Evolutionary conservation across 2,888 invertebrate genomes (phyloP).

Genomic region (Lycia hirtaria): DNA sequence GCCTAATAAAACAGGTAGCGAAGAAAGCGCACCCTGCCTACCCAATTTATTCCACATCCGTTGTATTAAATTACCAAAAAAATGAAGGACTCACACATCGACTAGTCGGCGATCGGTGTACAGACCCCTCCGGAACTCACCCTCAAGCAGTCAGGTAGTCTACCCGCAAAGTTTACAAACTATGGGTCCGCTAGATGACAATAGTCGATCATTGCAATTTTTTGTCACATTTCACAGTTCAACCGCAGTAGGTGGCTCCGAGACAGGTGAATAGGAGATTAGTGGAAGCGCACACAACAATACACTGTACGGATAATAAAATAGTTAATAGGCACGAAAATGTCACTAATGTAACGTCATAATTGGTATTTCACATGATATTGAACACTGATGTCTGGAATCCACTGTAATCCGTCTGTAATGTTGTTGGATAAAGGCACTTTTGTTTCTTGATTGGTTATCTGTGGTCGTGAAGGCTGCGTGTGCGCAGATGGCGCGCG

Average conservation of each 20-base stretch:
- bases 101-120: slow-evolving; percentile 71
- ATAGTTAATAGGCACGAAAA: slow-evolving; percentile 75
- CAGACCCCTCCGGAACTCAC: slow-evolving; percentile 63
- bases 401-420: slow-evolving; percentile 76
- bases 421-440: slow-evolving; percentile 49
- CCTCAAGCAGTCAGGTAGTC: slow-evolving; percentile 77
- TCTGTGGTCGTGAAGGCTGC: slow-evolving; percentile 63
- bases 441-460: slow-evolving; percentile 54
- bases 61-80: slow-evolving; percentile 80
- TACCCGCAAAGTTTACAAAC: slow-evolving; percentile 81
- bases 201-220: slow-evolving; percentile 78
- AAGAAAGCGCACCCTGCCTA: slow-evolving; percentile 79
- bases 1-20: slow-evolving; percentile 81
- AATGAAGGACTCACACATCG: slow-evolving; percentile 75
- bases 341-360: slow-evolving; percentile 58
- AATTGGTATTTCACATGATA: slow-evolving; percentile 56
- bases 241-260: slow-evolving; percentile 71
- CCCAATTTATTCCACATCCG: slow-evolving; percentile 85
- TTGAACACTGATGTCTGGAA: slow-evolving; percentile 49
- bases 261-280: slow-evolving; percentile 80
- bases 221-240: slow-evolving; percentile 83
- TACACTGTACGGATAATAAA: slow-evolving; percentile 79
- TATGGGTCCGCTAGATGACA: slow-evolving; percentile 62
- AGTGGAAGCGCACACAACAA: slow-evolving; percentile 78
- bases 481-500: slow-evolving; percentile 76